phyloP scores from a whole-genome alignment of 2,113 vertebrate genomes.

The Mystacornis crossleyi region DNA sequence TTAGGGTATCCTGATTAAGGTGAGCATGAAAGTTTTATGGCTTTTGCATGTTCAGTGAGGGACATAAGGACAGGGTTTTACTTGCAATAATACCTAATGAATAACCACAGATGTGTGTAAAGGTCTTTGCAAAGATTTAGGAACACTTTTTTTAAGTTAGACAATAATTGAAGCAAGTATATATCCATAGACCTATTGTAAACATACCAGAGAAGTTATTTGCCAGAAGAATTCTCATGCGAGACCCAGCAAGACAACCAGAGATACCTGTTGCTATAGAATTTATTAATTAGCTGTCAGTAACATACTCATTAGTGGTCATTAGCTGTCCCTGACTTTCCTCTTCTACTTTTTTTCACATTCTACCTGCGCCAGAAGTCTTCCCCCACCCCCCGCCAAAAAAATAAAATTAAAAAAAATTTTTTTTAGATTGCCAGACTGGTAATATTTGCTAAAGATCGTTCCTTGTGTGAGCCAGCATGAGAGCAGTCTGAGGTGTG shows the following conservation, averaged over 20 bases:
- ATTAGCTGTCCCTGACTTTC: neutral
- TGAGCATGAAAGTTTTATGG: neutral
- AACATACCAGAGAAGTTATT: neutral
- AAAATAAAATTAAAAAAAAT: no score
- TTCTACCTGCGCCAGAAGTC: neutral
- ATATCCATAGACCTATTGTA: neutral
- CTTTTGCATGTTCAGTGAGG: neutral
- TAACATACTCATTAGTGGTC: neutral
- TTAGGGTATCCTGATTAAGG: neutral
- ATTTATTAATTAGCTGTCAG: neutral
- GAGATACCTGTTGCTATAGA: neutral
- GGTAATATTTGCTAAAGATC: neutral
- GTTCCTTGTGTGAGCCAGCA: fast-evolving
- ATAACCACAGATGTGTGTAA: neutral
- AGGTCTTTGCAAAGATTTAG: neutral
- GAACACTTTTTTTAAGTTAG: neutral
- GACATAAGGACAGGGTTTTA: neutral
- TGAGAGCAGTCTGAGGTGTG: neutral
- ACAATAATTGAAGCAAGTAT: neutral
- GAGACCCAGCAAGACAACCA: neutral
- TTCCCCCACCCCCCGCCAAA: neutral
- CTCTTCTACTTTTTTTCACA: neutral
- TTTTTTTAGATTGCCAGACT: neutral
- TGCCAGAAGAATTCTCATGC: neutral
- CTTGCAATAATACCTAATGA: neutral